These are phyloP conservation scores for Cephonodes hylas DNA, from an alignment of 2,888 invertebrate genomes.

Conservation along the genomic window DNA sequence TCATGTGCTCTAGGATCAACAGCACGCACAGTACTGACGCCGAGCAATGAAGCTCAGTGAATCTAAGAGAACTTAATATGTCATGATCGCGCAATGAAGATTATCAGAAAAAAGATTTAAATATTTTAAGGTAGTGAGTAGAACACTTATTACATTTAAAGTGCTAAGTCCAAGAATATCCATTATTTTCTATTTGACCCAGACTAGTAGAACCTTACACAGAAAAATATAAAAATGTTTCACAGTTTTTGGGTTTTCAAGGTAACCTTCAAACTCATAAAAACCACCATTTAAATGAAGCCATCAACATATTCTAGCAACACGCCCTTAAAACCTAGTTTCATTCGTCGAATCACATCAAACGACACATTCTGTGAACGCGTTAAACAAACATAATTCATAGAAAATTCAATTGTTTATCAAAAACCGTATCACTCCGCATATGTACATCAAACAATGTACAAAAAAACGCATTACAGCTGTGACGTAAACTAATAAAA, in stretches of 20 bases:
- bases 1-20: too few species aligned
- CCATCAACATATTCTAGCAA: not conserved
- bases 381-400: not conserved
- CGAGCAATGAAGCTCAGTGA: too few species aligned
- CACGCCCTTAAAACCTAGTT: constrained; percentile 3
- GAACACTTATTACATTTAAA: too few species aligned
- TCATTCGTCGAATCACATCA: constrained; percentile 3
- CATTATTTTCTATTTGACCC: not conserved
- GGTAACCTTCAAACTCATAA: not conserved
- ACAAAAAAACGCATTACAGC: constrained; percentile 12
- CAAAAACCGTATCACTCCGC: constrained; percentile 42
- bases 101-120: too few species aligned
- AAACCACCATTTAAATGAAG: not conserved
- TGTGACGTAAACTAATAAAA: constrained; percentile 8
- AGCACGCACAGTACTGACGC: too few species aligned
- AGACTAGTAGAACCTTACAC: not conserved
- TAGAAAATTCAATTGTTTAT: not conserved
- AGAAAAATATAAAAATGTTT: not conserved
- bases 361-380: not conserved
- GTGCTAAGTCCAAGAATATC: too few species aligned
- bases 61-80: too few species aligned
- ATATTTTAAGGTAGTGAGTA: too few species aligned
- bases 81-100: too few species aligned
- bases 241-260: not conserved
- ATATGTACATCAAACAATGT: constrained; percentile 32